Conservation (phyloP, 2,797 vertebrate genomes). For the Monodelphis domestica region DNA sequence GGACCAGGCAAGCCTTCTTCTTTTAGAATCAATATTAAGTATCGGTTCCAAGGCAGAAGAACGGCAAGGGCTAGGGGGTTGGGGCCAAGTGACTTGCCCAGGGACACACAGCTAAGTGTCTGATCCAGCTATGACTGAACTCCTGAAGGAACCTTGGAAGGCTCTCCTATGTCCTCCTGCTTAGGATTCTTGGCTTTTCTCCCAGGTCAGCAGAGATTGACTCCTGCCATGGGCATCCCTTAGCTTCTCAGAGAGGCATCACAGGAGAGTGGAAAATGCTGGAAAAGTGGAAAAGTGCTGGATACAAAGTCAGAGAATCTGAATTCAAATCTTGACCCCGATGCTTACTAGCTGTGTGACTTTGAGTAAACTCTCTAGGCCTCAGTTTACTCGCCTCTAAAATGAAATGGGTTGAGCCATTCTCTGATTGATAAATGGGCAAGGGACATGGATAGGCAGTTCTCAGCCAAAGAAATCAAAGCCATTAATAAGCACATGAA, state of each 20-base stretch:
- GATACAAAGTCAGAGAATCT: not conserved
- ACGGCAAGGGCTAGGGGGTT: too few species aligned
- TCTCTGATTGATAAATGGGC: too few species aligned
- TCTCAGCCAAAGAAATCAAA: too few species aligned
- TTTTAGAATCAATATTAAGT: too few species aligned
- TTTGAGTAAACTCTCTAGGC: not conserved
- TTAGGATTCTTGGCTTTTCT: not conserved
- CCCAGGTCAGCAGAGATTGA: too few species aligned
- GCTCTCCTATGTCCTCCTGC: not conserved
- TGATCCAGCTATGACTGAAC: not conserved
- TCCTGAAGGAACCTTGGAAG: not conserved
- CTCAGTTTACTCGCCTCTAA: not conserved
- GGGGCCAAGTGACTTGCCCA: too few species aligned
- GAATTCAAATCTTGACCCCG: not conserved
- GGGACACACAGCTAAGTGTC: too few species aligned
- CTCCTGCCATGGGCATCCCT: not conserved
- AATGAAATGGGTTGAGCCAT: too few species aligned
- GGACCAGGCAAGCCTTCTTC: not conserved
- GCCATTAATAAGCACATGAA: too few species aligned
- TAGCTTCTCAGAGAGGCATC: not conserved
- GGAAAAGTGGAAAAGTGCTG: too few species aligned
- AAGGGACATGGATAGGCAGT: too few species aligned
- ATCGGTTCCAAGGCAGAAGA: too few species aligned
- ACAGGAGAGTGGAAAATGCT: not conserved
- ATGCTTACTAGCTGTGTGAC: not conserved